Base-by-base conservation (phyloP, 1,140 invertebrate species). In the Habropoda laboriosa region DNA sequence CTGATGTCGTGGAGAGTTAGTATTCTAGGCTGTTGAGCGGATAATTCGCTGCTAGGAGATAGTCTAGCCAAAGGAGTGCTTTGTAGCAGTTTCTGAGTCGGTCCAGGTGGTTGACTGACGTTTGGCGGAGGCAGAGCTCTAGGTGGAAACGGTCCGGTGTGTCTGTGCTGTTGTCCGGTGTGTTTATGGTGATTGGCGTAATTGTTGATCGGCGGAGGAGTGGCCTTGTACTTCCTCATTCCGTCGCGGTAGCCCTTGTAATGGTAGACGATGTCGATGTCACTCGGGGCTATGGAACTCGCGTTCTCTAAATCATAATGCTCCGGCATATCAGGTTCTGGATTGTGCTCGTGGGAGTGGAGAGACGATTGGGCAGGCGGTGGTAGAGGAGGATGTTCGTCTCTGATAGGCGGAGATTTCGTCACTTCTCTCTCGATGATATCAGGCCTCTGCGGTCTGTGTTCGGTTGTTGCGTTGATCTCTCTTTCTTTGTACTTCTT, bases 261-360 rank as follows among this genome's bases (percentile, higher is more conserved):
- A 91, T 99, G 98, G 88, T 98, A 98, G 1, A 98, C 97, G 78
- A 99, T 97, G 89, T 99, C 98, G 79, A 99, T 99, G 91, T 99
- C 98, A 16, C 98, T 98, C 0, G 98, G 98, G 1, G 98, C 98
- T 82, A 99, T 99, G 0, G 97, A 98, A 90, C 98, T 98, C 1
- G 98, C 98, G 92, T 99, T 99, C 92, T 99, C 98, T 68, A 99
- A 93, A 91, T 99, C 98, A 88, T 99, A 99, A 90, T 98, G 98
- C 90, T 99, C 98, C 0, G 98, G 98, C 82, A 97, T 95, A 90
- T 99, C 98, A 0, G 96, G 96, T 75, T 94, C 94, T 0, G 94
- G 94, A 77, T 95, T 95, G 79, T 96, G 95, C 27, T 94, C 93
- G 71, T 96, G 96, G 0, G 94, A 94, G 84, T 96, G 96, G 45